Conservation (phyloP, 2,888 invertebrate species). For the Cephus spinipes region DNA sequence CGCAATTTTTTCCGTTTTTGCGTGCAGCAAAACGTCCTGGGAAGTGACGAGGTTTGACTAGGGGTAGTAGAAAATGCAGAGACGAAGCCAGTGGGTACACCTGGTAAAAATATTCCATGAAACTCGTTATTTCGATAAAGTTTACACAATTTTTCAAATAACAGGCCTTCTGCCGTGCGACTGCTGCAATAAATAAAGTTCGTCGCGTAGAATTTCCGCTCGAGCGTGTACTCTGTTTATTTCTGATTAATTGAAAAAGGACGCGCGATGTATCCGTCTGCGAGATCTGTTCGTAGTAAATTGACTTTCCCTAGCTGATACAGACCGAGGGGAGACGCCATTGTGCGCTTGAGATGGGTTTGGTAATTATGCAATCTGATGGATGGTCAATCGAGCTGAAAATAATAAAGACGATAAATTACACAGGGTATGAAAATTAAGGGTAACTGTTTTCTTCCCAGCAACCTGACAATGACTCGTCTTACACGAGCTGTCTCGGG, state of each 20-base stretch:
- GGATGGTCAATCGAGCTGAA: neutral
- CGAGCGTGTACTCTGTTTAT: constrained; percentile 42
- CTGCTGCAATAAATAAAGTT: constrained; percentile 46
- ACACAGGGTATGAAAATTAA: constrained; percentile 18
- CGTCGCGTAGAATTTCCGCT: constrained; percentile 38
- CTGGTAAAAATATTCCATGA: too few species aligned
- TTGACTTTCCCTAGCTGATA: neutral
- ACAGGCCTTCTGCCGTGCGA: neutral
- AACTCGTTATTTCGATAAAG: too few species aligned
- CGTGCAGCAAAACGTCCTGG: too few species aligned
- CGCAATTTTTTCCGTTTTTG: too few species aligned
- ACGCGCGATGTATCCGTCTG: neutral
- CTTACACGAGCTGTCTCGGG: neutral
- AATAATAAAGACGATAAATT: constrained; percentile 14
- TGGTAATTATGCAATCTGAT: neutral
- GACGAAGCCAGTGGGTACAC: too few species aligned
- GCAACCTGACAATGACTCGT: neutral
- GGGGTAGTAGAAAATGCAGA: too few species aligned
- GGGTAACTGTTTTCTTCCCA: neutral
- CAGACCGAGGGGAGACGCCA: neutral
- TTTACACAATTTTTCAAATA: neutral
- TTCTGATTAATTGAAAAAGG: constrained; percentile 41
- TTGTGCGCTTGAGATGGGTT: neutral
- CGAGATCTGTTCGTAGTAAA: neutral
- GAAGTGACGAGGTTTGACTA: too few species aligned